phyloP scores from a whole-genome alignment of 2,797 vertebrate species.

The Gymnoscopelus microlampas region DNA sequence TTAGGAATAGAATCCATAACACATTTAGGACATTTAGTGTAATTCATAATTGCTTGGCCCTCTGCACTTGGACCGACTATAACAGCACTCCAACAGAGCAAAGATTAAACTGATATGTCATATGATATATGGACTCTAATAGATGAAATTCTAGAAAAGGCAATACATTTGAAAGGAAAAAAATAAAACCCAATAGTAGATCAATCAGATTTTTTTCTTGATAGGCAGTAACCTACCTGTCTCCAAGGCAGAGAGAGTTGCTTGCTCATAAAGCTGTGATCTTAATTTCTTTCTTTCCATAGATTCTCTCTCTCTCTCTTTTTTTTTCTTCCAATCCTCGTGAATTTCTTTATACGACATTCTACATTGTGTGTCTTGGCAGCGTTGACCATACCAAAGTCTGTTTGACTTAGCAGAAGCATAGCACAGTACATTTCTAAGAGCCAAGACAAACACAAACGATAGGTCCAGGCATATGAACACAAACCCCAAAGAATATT shows the following conservation, averaged over 20 bases:
- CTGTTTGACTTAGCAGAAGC: slow-evolving; percentile 82
- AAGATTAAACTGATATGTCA: too few relatives aligned
- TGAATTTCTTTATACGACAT: slow-evolving; percentile 67
- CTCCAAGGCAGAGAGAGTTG: slow-evolving; percentile 20
- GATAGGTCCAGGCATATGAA: slow-evolving; percentile 76
- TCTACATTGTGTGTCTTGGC: slow-evolving; percentile 80
- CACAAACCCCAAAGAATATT: slow-evolving; percentile 76
- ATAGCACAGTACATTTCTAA: slow-evolving; percentile 69
- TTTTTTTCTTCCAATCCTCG: slow-evolving; percentile 36
- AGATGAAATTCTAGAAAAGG: too few relatives aligned
- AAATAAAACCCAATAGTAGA: neutral
- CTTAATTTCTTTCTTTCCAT: slow-evolving; percentile 54
- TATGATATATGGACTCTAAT: too few relatives aligned
- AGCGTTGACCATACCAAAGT: slow-evolving; percentile 71
- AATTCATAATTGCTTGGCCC: too few relatives aligned
- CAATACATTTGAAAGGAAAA: neutral
- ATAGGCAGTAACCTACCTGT: slow-evolving; percentile 6
- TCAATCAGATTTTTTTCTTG: neutral
- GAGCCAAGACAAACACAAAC: slow-evolving; percentile 82
- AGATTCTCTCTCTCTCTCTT: slow-evolving; percentile 50
- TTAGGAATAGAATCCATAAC: too few relatives aligned
- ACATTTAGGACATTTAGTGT: too few relatives aligned
- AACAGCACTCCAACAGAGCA: too few relatives aligned
- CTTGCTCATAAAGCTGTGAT: slow-evolving; percentile 32
- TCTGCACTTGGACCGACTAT: too few relatives aligned